Conservation (phyloP, 2,797 vertebrate species). For the Prionace glauca region DNA sequence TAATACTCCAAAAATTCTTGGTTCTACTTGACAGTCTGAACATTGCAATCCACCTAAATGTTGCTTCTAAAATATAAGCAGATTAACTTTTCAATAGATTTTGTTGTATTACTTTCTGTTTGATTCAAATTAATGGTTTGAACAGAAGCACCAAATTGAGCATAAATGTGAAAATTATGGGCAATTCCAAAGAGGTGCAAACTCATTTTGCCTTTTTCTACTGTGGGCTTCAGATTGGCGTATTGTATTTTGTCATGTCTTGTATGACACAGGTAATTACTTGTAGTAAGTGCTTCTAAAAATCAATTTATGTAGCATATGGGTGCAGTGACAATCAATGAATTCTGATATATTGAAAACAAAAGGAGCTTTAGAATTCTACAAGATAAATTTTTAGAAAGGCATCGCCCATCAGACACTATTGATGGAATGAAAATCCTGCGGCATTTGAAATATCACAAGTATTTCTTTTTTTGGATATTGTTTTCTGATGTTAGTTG, state of each 20-base stretch:
- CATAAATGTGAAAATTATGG: slow-evolving; percentile 47
- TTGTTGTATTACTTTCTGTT: slow-evolving; percentile 40
- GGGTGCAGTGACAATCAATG: slow-evolving; percentile 45
- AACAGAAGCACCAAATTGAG: slow-evolving; percentile 49
- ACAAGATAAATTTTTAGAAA: slow-evolving; percentile 7
- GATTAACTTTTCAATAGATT: not conserved
- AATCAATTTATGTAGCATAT: slow-evolving; percentile 47
- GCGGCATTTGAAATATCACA: no score
- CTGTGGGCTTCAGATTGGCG: slow-evolving; percentile 40
- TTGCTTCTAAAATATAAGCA: not conserved
- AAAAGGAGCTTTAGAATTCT: slow-evolving; percentile 41
- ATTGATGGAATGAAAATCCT: not conserved
- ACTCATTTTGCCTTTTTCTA: slow-evolving; percentile 40
- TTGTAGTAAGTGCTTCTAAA: slow-evolving; percentile 39
- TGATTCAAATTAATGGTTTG: slow-evolving; percentile 49
- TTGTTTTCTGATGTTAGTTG: not conserved
- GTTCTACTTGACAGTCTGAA: not conserved
- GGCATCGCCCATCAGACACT: slow-evolving; percentile 37
- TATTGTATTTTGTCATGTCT: slow-evolving; percentile 43
- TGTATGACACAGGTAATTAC: slow-evolving; percentile 48
- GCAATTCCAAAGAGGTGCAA: slow-evolving; percentile 43
- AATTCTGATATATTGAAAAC: slow-evolving; percentile 52
- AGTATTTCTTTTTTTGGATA: not conserved
- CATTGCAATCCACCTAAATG: not conserved
- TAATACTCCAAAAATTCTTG: not conserved